Base-by-base conservation (phyloP, 2,797 vertebrate species). In the Cuniculus paca region DNA sequence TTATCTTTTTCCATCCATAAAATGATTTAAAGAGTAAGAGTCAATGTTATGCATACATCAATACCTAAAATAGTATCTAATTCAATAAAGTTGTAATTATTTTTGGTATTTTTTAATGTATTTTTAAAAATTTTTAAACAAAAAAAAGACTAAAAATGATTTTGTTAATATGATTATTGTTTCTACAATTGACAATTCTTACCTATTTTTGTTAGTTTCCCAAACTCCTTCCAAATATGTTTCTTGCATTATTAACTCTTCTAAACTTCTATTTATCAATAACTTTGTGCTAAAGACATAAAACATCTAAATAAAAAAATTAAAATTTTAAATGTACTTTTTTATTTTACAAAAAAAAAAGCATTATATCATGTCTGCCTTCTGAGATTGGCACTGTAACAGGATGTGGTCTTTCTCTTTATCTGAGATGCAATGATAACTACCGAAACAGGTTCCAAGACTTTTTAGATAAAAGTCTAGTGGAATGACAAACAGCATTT, bases 331-430 rank as follows among this genome's bases (percentile, higher is more conserved):
- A 42, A 78, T 78, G 10, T 75, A 61, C 16, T 75, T 92, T 78
- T 45, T 11, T 84, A 65, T 92, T 92, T 92, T 65, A 45, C 20
- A 48, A 58, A 48, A 77, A 58, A 48, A 77, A 45, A 93, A 68
- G 61, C 14, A 34, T 75, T 48, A 50, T 0, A 48, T 12, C 22
- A 48, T 79, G 34, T 39, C 31, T 79, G 39, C 34, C 52, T 31
- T 56, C 60, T 79, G 42, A 52, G 34, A 17, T 61, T 39, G n/a
- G 42, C 80, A 39, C 31, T 50, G 39, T 74, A 68, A 52, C 56
- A 91, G 42, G 54, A 78, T 34, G 24, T 68, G 74, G 74, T 58
- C 54, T 92, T 86, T 86, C 60, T 78, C 52, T 80, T 93, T 77
- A 26, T 34, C 45, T 63, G n/a, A 26, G 45, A 42, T 80, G 16